A percentile compares a stretch with the other conserved stretches of the same genome.
Conservation (phyloP, 2,797 vertebrate species). For the Fistularia tabacaria region DNA sequence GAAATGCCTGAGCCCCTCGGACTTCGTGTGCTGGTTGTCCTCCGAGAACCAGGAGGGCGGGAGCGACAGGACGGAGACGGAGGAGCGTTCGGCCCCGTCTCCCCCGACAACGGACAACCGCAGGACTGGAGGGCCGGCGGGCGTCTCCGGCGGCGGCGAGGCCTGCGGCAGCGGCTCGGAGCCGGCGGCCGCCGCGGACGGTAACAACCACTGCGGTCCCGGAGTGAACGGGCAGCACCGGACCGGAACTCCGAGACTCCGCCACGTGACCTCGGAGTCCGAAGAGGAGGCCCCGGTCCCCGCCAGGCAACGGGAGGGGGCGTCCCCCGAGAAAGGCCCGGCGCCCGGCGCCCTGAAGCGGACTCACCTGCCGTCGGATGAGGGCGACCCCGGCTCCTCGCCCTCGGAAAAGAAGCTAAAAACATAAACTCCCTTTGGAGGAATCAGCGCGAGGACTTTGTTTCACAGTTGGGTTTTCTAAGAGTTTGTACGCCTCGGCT, state of each 20-base stretch:
- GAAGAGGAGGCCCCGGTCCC: constrained; percentile 49
- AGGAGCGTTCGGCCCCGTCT: constrained; percentile 23
- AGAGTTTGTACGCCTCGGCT: constrained; percentile 51
- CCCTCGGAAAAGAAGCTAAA: constrained; percentile 93
- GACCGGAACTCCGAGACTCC: constrained; percentile 52
- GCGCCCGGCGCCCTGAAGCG: constrained; percentile 67
- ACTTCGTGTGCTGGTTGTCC: constrained; percentile 64
- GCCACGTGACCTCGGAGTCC: constrained; percentile 48
- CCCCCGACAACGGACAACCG: constrained; percentile 10
- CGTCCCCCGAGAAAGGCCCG: constrained; percentile 20
- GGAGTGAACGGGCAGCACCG: constrained; percentile 80
- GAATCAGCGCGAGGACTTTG: constrained; percentile 3
- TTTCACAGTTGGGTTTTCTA: constrained; percentile 53
- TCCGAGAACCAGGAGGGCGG: constrained; percentile 50
- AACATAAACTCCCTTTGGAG: constrained; percentile 70
- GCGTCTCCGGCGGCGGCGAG: constrained; percentile 42
- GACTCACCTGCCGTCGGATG: constrained; percentile 82
- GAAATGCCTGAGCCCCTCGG: constrained; percentile 49
- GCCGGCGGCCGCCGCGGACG: constrained; percentile 11
- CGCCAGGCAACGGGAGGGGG: constrained; percentile 30
- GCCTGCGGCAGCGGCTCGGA: constrained; percentile 25
- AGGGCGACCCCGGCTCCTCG: constrained; percentile 78
- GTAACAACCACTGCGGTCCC: constrained; percentile 49
- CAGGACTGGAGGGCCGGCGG: constrained; percentile 43
- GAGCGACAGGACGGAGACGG: constrained; percentile 36